These are phyloP conservation scores for Zootermopsis nevadensis DNA, from an alignment of 2,888 invertebrate genomes.

Conservation along the genomic window DNA sequence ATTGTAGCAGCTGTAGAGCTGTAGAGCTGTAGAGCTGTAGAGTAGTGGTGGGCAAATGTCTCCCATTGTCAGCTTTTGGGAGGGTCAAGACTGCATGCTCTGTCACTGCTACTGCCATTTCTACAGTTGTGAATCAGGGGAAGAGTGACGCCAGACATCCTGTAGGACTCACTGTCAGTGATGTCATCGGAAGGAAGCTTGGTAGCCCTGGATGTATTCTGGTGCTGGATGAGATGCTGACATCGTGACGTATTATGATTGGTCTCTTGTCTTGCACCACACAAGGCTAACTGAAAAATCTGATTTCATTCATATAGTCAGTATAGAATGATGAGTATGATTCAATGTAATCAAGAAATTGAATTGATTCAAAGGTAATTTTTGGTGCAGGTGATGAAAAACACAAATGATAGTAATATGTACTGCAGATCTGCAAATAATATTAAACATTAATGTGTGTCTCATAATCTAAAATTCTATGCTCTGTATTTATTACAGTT, in stretches of 20 bases:
- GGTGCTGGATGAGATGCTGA: slow-evolving; percentile 14
- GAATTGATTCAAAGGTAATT: no score
- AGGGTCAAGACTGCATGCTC: slow-evolving; percentile 6
- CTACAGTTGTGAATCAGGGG: slow-evolving; percentile 27
- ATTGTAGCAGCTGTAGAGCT: slow-evolving; percentile 15
- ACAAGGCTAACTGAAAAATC: slow-evolving; percentile 45
- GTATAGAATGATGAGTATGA: no score
- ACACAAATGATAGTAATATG: no score
- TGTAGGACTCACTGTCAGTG: slow-evolving; percentile 10
- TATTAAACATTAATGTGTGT: no score
- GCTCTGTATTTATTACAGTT: no score
- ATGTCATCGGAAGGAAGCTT: slow-evolving; percentile 37
- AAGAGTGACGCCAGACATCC: slow-evolving; percentile 29
- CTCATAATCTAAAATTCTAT: no score
- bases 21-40: slow-evolving; percentile 10
- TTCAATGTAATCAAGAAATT: no score
- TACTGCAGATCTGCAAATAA: no score
- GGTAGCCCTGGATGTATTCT: slow-evolving; percentile 34
- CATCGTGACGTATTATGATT: slow-evolving; percentile 4
- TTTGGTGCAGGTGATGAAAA: no score
- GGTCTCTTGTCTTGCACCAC: slow-evolving; percentile 37
- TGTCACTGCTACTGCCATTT: slow-evolving; percentile 36
- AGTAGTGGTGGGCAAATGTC: slow-evolving; percentile 7
- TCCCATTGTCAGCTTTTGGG: slow-evolving; percentile 24
- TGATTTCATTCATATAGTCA: background rate